Base-by-base conservation (phyloP, 2,797 vertebrate species). In the Nannoperca obscura region DNA sequence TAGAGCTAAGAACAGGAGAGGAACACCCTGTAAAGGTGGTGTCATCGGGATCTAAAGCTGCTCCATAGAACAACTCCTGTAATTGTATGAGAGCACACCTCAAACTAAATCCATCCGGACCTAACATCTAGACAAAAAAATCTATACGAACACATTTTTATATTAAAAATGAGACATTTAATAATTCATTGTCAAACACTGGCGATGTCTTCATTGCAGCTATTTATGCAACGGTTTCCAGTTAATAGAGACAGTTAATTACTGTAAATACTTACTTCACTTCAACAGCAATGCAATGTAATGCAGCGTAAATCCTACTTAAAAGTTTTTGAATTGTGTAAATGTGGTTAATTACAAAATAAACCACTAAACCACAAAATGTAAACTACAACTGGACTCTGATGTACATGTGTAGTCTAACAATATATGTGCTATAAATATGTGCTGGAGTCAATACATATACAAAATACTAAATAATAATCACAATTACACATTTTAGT, bases 151-250 rank as follows among this genome's bases (percentile, higher is more conserved):
- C 19, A 52, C 5, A 36, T 27, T 27, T 1, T 27, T 27, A 27
- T 27, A 27, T 27, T 27, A 27, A 27, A 27, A 27, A 27, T 27
- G 9, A 74, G 20, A 50, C 7, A 30, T 53, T 60, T 30, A 27
- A 38, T 71, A 17, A 58, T 74, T 52, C 14, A 74, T 59, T n/a
- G 5, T 49, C 78, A 52, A 36, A 58, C 8, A 5, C n/a, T 19
- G 70, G 15, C 49, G 22, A 67, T 55, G 57, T 49, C 47, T 58
- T 49, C 13, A 52, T 10, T 3, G 15, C 22, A 60, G 47, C 3
- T 30, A 22, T 72, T 54, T 38, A 38, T 30, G 53, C 32, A 11
- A 15, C 7, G 32, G 22, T 30, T 36, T 59, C 22, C 49, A 44
- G 15, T 40, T 27, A 32, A 50, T 42, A 2, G n/a, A 79, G 42